Evolutionary conservation across 2,888 invertebrate species (phyloP).

Genomic region (Elaeidobius kamerunicus): DNA sequence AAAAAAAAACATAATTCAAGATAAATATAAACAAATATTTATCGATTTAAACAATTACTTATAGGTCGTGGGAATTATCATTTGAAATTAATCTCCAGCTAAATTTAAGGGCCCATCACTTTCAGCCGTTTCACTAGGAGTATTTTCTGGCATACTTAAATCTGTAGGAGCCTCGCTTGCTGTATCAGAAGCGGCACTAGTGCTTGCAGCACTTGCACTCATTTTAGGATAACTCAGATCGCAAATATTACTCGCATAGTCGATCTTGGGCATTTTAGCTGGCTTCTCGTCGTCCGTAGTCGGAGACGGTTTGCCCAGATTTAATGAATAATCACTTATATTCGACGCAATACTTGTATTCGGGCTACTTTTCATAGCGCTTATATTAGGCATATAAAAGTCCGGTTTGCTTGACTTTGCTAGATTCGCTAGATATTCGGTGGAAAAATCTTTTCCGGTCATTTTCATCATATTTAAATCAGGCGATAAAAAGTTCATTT

Average conservation of each 20-base stretch:
- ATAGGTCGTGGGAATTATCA: no score
- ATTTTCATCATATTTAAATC: constrained; percentile 49
- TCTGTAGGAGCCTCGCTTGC: constrained; percentile 23
- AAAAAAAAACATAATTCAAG: no score
- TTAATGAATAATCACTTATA: constrained; percentile 38
- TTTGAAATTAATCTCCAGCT: constrained; percentile 25
- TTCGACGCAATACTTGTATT: constrained; percentile 52
- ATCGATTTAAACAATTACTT: no score
- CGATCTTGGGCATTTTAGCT: constrained; percentile 58
- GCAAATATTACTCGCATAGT: constrained; percentile 51
- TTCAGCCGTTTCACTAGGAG: constrained; percentile 18
- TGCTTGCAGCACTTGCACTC: constrained; percentile 27
- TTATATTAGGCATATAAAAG: constrained; percentile 27
- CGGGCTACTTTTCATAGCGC: constrained; percentile 22
- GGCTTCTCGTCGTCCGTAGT: constrained; percentile 50
- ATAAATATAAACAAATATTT: no score
- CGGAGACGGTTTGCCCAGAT: constrained; percentile 38
- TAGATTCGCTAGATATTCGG: constrained; percentile 40
- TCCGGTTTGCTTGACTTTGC: constrained; percentile 30
- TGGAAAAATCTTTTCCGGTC: constrained; percentile 40
- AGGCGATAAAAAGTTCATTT: constrained; percentile 50
- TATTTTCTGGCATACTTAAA: constrained; percentile 27
- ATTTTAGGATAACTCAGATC: constrained; percentile 52
- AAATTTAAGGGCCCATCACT: constrained; percentile 25
- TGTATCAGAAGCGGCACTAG: constrained; percentile 32